phyloP scores from a whole-genome alignment of 2,888 invertebrate genomes.

The Orthosia gracilis region DNA sequence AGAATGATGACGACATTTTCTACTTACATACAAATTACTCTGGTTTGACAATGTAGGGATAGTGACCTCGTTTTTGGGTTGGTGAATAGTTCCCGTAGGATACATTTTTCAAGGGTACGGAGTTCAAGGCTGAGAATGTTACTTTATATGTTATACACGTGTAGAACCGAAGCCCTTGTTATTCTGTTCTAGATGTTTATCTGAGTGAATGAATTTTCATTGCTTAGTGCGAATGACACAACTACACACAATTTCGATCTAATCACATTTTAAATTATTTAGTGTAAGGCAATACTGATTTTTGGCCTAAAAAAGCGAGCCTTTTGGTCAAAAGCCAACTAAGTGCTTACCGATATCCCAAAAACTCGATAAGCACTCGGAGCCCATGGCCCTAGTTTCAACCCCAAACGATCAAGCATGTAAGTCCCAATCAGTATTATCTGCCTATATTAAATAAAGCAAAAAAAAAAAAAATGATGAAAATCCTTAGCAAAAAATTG shows the following conservation, averaged over 20 bases:
- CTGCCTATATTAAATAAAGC: too few relatives aligned
- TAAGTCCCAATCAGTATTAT: too few relatives aligned
- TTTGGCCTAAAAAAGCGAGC: too few relatives aligned
- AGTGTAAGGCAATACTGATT: too few relatives aligned
- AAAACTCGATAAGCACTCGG: too few relatives aligned
- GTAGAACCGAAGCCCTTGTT: not conserved
- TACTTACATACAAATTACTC: slow-evolving; percentile 63
- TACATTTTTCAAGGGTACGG: slow-evolving; percentile 37
- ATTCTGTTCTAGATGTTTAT: not conserved
- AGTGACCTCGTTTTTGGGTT: slow-evolving; percentile 35
- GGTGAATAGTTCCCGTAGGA: slow-evolving; percentile 20
- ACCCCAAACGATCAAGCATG: too few relatives aligned
- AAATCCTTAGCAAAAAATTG: not conserved
- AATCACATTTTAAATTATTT: too few relatives aligned
- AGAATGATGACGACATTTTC: slow-evolving; percentile 58
- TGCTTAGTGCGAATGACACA: not conserved
- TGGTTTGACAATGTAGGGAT: slow-evolving; percentile 45
- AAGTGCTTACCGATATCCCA: too few relatives aligned
- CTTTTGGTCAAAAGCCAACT: too few relatives aligned
- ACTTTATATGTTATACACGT: slow-evolving; percentile 13
- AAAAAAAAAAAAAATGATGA: too few relatives aligned
- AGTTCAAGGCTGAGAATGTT: slow-evolving; percentile 32
- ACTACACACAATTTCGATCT: not conserved
- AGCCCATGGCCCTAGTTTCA: too few relatives aligned
- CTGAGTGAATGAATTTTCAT: not conserved